Conservation (phyloP, 1,140 invertebrate species). For the Sminthurides bifidus region DNA sequence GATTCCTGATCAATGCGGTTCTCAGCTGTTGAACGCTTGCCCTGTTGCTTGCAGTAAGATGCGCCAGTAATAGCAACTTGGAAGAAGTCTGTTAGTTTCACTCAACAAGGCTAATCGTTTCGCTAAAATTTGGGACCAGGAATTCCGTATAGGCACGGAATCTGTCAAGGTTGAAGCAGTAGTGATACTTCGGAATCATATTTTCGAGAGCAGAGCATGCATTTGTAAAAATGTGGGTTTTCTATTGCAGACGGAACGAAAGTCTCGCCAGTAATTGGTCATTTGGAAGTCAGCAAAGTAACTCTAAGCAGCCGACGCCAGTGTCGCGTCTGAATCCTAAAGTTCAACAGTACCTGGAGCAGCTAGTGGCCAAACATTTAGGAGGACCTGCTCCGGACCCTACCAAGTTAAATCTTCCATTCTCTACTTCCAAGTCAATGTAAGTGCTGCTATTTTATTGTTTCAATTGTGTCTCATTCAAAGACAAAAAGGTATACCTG, state of each 20-base stretch:
- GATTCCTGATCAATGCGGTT: no score
- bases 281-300: background rate
- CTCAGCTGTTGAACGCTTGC: no score
- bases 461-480: background rate
- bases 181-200: no score
- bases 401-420: background rate
- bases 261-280: background rate
- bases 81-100: no score
- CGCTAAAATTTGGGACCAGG: no score
- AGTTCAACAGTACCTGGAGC: conserved; percentile 2
- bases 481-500: background rate
- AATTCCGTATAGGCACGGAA: no score
- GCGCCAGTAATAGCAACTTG: no score
- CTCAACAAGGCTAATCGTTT: no score
- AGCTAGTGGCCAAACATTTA: background rate
- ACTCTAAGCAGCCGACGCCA: background rate
- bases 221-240: no score
- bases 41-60: no score
- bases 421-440: background rate
- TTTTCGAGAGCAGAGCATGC: no score
- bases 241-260: background rate
- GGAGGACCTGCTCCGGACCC: background rate
- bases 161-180: no score
- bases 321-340: background rate
- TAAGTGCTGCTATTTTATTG: background rate